phyloP scores from a whole-genome alignment of 2,113 vertebrate genomes.

The Sorex fumeus region DNA sequence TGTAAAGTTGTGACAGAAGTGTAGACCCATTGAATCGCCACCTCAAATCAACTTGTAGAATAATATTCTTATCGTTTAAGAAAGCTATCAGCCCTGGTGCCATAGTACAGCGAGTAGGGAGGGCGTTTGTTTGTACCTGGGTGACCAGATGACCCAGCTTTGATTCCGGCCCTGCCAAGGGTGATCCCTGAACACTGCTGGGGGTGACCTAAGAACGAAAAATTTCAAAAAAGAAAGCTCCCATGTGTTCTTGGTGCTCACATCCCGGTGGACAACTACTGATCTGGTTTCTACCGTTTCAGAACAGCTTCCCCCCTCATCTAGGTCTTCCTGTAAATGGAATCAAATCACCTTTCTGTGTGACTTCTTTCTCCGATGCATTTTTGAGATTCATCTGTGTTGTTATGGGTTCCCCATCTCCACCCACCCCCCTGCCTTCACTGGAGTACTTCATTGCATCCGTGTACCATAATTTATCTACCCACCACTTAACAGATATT shows the following conservation, averaged over 20 bases:
- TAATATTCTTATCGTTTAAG: neutral
- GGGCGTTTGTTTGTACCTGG: too few species aligned
- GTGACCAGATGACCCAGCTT: too few species aligned
- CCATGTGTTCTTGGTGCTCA: neutral
- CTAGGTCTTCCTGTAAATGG: neutral
- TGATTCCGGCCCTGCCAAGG: too few species aligned
- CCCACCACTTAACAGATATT: neutral
- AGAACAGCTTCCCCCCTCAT: conserved; percentile 19
- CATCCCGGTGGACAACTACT: neutral
- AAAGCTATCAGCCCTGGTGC: too few species aligned
- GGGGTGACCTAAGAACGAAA: too few species aligned
- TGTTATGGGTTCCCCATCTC: neutral
- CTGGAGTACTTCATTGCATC: neutral
- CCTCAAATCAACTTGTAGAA: neutral
- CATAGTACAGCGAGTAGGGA: too few species aligned
- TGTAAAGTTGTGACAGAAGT: neutral
- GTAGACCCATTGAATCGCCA: neutral
- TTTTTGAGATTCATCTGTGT: conserved; percentile 12
- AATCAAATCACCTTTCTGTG: neutral
- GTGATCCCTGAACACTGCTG: too few species aligned
- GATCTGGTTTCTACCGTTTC: neutral
- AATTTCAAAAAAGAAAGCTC: neutral
- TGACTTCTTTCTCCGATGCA: neutral
- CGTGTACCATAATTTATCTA: neutral
- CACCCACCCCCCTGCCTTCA: too few species aligned